Evolutionary conservation across 1,140 invertebrate genomes (phyloP).

Genomic region (Pseudoatta argentina): DNA sequence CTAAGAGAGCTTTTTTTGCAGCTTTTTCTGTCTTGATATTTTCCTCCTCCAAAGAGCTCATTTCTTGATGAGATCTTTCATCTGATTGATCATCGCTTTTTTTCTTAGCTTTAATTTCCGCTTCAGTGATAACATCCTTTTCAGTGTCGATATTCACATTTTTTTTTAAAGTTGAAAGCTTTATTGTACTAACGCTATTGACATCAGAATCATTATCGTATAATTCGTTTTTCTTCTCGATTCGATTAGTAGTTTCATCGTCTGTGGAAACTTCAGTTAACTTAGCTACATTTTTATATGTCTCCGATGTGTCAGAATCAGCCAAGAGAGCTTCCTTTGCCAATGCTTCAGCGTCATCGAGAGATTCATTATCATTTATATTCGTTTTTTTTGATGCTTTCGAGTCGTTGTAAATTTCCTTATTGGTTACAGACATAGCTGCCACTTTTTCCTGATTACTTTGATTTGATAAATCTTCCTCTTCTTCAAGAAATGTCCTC

Average conservation of each 20-base stretch:
- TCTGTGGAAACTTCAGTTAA: background rate
- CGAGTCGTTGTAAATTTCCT: background rate
- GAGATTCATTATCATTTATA: background rate
- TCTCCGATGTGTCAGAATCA: constrained; percentile 53
- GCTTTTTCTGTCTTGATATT: background rate
- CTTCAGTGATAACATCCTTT: background rate
- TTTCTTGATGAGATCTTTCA: background rate
- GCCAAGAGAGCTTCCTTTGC: constrained; percentile 49
- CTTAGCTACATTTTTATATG: background rate
- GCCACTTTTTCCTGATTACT: background rate
- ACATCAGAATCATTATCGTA: background rate
- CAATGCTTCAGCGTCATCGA: constrained; percentile 7
- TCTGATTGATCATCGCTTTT: background rate
- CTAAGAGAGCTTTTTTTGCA: constrained; percentile 49
- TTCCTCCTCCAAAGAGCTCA: background rate
- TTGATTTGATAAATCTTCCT: background rate
- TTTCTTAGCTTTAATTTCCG: background rate
- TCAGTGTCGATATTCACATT: background rate
- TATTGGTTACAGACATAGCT: too few relatives aligned
- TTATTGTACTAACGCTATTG: constrained; percentile 27
- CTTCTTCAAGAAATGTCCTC: background rate
- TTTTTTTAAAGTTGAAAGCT: background rate
- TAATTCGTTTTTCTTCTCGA: background rate
- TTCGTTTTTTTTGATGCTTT: background rate
- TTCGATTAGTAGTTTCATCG: background rate